phyloP scores from a whole-genome alignment of 2,113 vertebrate genomes.

The Benitochromis conjunctus region DNA sequence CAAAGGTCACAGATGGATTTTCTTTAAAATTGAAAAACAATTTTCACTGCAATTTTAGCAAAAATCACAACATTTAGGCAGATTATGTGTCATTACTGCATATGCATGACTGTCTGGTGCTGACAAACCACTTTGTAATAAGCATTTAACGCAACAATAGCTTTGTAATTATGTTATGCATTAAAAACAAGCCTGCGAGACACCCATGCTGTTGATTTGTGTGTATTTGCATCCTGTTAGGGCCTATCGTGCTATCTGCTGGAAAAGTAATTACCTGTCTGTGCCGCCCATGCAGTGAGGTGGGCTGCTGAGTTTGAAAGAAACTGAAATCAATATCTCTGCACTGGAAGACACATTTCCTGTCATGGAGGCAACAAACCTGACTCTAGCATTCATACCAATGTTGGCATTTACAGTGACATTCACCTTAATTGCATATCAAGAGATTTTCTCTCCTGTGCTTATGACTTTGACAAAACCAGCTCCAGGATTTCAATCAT shows the following conservation, averaged over 20 bases:
- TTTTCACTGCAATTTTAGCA: neutral
- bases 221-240: slow-evolving; percentile 27
- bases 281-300: slow-evolving; percentile 20
- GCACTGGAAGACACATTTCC: slow-evolving; percentile 34
- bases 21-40: neutral
- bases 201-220: neutral
- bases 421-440: slow-evolving; percentile 38
- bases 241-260: neutral
- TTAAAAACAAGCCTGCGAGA: neutral
- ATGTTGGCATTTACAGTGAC: slow-evolving; percentile 47
- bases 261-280: slow-evolving; percentile 53
- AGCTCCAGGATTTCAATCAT: neutral
- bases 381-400: slow-evolving; percentile 2
- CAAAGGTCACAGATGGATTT: neutral
- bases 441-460: neutral
- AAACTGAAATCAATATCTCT: slow-evolving; percentile 54
- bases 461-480: slow-evolving; percentile 10
- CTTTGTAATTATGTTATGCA: neutral
- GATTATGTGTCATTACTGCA: neutral
- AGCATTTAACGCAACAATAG: neutral
- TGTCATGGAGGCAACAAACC: slow-evolving; percentile 15
- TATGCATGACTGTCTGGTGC: neutral
- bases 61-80: slow-evolving; percentile 4
- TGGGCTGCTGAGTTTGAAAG: slow-evolving; percentile 38
- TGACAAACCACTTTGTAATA: neutral